Evolutionary conservation across 1,140 invertebrate genomes (phyloP).

Genomic region (Drosophila grimshawi): DNA sequence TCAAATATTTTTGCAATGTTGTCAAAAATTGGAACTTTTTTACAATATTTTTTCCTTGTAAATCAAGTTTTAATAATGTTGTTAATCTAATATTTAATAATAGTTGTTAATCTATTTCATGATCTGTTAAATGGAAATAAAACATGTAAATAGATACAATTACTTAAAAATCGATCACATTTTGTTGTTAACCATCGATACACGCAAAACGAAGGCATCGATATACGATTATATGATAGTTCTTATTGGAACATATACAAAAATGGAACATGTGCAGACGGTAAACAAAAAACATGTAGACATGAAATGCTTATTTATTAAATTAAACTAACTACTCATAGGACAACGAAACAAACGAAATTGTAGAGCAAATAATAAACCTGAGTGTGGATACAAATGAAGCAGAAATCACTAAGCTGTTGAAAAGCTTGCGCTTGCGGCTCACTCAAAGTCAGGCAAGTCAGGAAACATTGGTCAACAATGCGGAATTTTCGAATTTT

Average conservation of each 20-base stretch:
- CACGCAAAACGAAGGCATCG: not conserved
- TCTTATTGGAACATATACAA: slow-evolving; percentile 4
- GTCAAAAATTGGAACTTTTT: no score
- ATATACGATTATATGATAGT: not conserved
- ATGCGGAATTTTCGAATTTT: slow-evolving; percentile 41
- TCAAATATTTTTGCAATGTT: not conserved
- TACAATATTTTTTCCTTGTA: no score
- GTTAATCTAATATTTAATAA: no score
- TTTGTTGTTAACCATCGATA: no score
- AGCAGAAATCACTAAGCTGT: slow-evolving; percentile 31
- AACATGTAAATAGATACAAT: no score
- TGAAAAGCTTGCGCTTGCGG: slow-evolving; percentile 47
- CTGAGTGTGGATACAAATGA: slow-evolving; percentile 25
- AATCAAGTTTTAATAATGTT: no score
- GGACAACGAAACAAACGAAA: slow-evolving; percentile 27
- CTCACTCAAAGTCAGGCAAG: slow-evolving; percentile 45
- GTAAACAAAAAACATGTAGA: slow-evolving; percentile 36
- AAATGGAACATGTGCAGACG: slow-evolving; percentile 58
- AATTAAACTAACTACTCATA: slow-evolving; percentile 1
- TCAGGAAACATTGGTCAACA: slow-evolving; percentile 47
- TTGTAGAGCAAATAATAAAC: slow-evolving; percentile 30
- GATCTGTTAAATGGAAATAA: no score
- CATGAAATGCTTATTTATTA: not conserved
- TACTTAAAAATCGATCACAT: no score
- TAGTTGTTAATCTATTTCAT: no score